A percentile compares a stretch with the other conserved stretches of the same genome.
phyloP scores from a whole-genome alignment of 2,797 vertebrate species.

The Tenualosa ilisha region DNA sequence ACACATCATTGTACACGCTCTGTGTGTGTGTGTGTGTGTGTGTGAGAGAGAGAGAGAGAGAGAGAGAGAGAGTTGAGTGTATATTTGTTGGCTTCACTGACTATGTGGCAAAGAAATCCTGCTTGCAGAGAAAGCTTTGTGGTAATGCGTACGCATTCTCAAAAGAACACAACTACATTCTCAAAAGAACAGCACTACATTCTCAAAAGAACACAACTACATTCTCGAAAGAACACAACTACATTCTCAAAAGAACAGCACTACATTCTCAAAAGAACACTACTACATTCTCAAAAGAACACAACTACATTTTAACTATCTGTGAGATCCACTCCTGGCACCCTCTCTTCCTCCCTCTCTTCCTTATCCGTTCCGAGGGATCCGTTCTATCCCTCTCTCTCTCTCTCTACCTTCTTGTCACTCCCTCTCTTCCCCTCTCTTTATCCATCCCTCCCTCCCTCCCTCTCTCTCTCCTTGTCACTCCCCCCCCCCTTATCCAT shows the following conservation, averaged over 20 bases:
- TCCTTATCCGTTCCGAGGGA: too few species aligned
- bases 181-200: too few species aligned
- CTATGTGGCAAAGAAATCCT: too few species aligned
- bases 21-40: neutral
- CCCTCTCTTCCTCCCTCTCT: too few species aligned
- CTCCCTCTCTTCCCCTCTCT: neutral
- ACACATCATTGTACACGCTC: neutral
- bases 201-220: neutral
- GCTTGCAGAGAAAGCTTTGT: too few species aligned
- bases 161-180: too few species aligned
- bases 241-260: neutral
- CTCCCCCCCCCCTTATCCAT: neutral
- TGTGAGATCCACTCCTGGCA: neutral
- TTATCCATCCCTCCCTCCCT: neutral
- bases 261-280: too few species aligned
- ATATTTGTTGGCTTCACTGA: too few species aligned
- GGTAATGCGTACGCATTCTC: too few species aligned
- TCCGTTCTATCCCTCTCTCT: neutral
- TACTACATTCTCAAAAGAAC: neutral
- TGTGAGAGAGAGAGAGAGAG: too few species aligned
- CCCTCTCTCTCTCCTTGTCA: too few species aligned
- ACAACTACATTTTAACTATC: neutral
- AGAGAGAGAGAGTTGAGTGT: too few species aligned
- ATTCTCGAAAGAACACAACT: neutral
- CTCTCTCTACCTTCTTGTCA: neutral